phyloP scores from a whole-genome alignment of 2,888 invertebrate species.

The Lasioglossum calceatum region DNA sequence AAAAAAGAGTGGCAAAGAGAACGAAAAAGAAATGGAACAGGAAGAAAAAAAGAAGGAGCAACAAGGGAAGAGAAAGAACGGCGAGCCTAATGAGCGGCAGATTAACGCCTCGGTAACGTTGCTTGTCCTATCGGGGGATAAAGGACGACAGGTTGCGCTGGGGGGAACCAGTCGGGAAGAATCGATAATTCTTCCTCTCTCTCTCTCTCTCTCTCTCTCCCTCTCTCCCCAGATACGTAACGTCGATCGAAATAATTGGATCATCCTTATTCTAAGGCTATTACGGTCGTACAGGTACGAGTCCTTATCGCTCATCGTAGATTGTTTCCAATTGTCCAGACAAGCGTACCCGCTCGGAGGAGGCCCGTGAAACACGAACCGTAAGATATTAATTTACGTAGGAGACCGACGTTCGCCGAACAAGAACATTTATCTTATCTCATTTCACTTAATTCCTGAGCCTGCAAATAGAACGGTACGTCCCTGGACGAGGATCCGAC shows the following conservation, averaged over 20 bases:
- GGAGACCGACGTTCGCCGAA: constrained; percentile 24
- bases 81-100: constrained; percentile 56
- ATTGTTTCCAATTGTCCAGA: constrained; percentile 62
- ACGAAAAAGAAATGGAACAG: background rate
- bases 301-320: constrained; percentile 60
- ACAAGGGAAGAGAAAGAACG: constrained; percentile 6
- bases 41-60: background rate
- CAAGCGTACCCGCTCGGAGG: constrained; percentile 29
- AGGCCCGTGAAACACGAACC: constrained; percentile 33
- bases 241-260: constrained; percentile 67
- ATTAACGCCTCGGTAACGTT: constrained; percentile 55
- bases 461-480: constrained; percentile 41
- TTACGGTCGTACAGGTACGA: constrained; percentile 43
- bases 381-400: constrained; percentile 55
- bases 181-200: constrained; percentile 57
- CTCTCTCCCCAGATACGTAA: constrained; percentile 41
- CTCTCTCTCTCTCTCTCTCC: background rate
- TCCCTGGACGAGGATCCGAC: constrained; percentile 7
- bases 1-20: background rate
- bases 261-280: constrained; percentile 62
- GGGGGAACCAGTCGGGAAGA: constrained; percentile 36
- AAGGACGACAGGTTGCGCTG: constrained; percentile 57
- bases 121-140: constrained; percentile 47
- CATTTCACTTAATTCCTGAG: constrained; percentile 45
- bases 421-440: constrained; percentile 50